Conservation (phyloP, 2,888 invertebrate species). For the Scaptomyza reducta region DNA sequence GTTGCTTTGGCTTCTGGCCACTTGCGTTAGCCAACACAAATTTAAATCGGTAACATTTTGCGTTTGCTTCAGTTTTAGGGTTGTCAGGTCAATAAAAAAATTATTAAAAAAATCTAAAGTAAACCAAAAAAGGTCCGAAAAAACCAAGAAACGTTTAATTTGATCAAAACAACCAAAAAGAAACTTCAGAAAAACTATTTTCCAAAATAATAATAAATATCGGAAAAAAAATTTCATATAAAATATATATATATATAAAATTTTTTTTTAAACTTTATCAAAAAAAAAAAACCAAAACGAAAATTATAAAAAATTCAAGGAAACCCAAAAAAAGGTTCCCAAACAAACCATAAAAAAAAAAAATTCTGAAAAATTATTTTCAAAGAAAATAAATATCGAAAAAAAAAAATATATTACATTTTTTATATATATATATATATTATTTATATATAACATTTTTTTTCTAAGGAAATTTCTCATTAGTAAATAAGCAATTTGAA, state of each 20-base stretch:
- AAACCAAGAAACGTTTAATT: neutral
- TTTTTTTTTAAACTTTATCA: neutral
- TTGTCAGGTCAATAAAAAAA: conserved; percentile 28
- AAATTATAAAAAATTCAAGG: too few relatives aligned
- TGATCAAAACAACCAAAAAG: neutral
- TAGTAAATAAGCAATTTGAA: too few relatives aligned
- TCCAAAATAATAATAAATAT: neutral
- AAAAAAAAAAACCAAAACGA: neutral
- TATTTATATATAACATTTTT: too few relatives aligned
- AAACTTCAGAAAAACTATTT: neutral
- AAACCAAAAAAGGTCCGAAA: neutral
- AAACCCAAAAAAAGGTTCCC: too few relatives aligned
- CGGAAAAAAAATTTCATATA: neutral
- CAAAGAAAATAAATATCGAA: neutral
- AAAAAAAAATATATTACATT: neutral
- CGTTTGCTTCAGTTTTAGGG: conserved; percentile 36
- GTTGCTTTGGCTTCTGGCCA: conserved; percentile 8
- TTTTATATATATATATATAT: too few relatives aligned
- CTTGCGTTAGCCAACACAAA: conserved; percentile 33
- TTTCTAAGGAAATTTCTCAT: too few relatives aligned
- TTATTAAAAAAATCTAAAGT: neutral
- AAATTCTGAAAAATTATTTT: neutral
- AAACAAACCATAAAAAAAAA: too few relatives aligned
- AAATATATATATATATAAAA: too few relatives aligned
- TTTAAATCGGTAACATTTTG: conserved; percentile 59